A percentile compares a stretch with the other conserved stretches of the same genome.
phyloP scores from a whole-genome alignment of 1,140 invertebrate genomes.

The Musca domestica region DNA sequence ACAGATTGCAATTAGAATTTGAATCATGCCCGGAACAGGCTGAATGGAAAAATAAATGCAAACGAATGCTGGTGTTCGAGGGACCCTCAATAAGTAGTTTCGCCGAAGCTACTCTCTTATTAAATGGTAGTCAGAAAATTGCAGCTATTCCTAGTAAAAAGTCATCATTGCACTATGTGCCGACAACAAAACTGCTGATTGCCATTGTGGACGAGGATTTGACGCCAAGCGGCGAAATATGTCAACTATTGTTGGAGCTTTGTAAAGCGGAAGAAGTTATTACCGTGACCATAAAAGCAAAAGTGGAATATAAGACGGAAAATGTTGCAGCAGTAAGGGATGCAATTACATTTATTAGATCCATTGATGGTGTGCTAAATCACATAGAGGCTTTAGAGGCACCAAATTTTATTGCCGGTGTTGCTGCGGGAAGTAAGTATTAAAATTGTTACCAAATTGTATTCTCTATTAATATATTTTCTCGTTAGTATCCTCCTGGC shows the following conservation, averaged over 20 bases:
- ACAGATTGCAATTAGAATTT: slow-evolving; percentile 15
- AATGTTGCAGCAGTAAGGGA: slow-evolving; percentile 36
- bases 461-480: neutral
- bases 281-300: slow-evolving; percentile 42
- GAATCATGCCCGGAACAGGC: slow-evolving; percentile 1
- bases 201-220: slow-evolving; percentile 42
- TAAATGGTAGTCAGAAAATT: slow-evolving; percentile 32
- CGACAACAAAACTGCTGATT: slow-evolving; percentile 31
- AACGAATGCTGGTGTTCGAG: slow-evolving; percentile 42
- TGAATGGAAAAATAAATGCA: slow-evolving; percentile 14
- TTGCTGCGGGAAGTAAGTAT: slow-evolving; percentile 42
- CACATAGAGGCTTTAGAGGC: slow-evolving; percentile 39
- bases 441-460: neutral
- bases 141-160: slow-evolving; percentile 32
- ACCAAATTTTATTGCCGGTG: slow-evolving; percentile 47
- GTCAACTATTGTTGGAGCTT: slow-evolving; percentile 39
- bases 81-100: slow-evolving; percentile 37
- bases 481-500: slow-evolving; percentile 42
- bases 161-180: slow-evolving; percentile 32
- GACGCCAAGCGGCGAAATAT: slow-evolving; percentile 40
- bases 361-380: slow-evolving; percentile 30
- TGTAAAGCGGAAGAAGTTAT: slow-evolving; percentile 39
- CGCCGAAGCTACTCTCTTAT: slow-evolving; percentile 26
- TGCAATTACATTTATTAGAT: slow-evolving; percentile 37
- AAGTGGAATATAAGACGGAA: slow-evolving; percentile 49